Evolutionary conservation across 1,140 invertebrate species (phyloP).

Genomic region (Neoseiulus cucumeris): DNA sequence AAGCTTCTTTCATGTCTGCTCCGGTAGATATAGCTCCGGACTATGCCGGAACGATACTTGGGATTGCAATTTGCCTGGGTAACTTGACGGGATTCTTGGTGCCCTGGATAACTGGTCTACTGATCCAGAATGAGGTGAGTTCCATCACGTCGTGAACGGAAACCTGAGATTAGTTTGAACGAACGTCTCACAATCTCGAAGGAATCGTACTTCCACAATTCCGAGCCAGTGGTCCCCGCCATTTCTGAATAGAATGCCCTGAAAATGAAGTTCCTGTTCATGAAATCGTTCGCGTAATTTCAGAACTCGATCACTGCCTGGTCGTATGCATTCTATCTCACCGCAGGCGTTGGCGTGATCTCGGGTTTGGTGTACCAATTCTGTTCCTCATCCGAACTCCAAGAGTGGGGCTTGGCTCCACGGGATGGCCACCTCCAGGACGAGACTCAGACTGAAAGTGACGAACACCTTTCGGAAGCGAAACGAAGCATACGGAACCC

Average conservation of each 20-base stretch:
- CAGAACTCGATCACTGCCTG: too few species aligned
- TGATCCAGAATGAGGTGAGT: background rate
- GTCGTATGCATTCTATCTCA: conserved; percentile 60
- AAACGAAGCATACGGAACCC: too few species aligned
- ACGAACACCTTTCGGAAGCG: too few species aligned
- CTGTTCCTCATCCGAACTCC: conserved; percentile 56
- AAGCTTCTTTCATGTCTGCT: background rate
- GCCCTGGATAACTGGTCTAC: background rate
- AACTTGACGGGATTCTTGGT: background rate
- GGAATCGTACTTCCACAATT: too few species aligned
- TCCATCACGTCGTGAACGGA: background rate
- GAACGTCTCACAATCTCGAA: too few species aligned
- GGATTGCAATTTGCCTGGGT: background rate
- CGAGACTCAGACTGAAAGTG: too few species aligned
- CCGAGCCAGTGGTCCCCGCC: too few species aligned
- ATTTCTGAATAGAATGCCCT: too few species aligned
- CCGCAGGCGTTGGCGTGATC: conserved; percentile 45
- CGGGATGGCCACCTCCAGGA: too few species aligned
- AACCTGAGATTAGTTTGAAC: too few species aligned
- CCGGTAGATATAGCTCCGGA: background rate
- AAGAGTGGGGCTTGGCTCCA: conserved; percentile 52
- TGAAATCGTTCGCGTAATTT: too few species aligned
- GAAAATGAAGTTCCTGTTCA: too few species aligned
- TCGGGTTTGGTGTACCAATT: conserved; percentile 52
- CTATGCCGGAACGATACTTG: background rate